Conservation (phyloP, 2,797 vertebrate genomes). For the Pseudochaenichthys georgianus region DNA sequence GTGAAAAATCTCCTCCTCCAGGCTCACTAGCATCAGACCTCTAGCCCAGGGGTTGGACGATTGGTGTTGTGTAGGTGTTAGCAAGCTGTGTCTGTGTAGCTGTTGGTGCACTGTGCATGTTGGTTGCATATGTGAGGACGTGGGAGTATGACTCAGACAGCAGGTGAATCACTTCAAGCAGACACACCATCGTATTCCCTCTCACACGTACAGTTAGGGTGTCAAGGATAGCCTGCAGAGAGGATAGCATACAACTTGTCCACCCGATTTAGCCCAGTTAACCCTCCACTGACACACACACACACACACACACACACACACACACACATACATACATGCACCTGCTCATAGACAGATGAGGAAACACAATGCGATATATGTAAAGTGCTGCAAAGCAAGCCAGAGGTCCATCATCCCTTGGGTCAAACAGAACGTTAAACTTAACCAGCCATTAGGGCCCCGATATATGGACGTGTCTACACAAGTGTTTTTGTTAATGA, state of each 20-base stretch:
- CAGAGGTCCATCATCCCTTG: not conserved
- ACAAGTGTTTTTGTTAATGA: too few relatives aligned
- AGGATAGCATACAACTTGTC: constrained; percentile 43
- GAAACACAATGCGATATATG: constrained; percentile 5
- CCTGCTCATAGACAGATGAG: not conserved
- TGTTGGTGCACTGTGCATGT: not conserved
- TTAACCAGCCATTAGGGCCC: not conserved
- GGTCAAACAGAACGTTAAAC: constrained; percentile 29
- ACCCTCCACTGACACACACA: constrained; percentile 34
- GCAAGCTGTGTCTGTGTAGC: constrained; percentile 19
- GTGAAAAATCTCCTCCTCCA: too few relatives aligned
- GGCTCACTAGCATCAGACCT: too few relatives aligned
- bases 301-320: constrained; percentile 8
- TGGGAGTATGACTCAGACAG: constrained; percentile 66
- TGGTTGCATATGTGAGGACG: constrained; percentile 3
- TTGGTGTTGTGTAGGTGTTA: constrained; percentile 6
- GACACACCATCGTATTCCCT: constrained; percentile 8
- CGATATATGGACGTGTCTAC: not conserved
- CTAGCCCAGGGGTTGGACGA: too few relatives aligned
- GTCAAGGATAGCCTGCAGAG: constrained; percentile 47
- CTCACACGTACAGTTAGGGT: constrained; percentile 20
- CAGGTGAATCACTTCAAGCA: constrained; percentile 71
- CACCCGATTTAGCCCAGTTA: constrained; percentile 60
- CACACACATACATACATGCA: constrained; percentile 15
- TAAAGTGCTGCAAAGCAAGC: not conserved